These are phyloP conservation scores for Chaunax sp. DNA, from an alignment of 2,797 vertebrate species.

Conservation along the genomic window DNA sequence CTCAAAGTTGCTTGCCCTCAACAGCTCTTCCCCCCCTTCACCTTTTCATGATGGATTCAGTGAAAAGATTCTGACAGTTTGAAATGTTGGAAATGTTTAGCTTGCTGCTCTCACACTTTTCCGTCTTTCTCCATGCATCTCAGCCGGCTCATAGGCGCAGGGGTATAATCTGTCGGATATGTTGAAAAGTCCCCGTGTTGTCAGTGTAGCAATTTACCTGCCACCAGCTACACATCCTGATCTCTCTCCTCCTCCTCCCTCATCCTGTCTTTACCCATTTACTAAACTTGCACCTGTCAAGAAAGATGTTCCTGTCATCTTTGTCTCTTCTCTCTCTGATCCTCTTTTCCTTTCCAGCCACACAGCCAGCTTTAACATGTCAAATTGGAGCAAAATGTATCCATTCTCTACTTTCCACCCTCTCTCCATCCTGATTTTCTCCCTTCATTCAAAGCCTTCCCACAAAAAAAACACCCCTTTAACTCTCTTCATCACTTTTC, in stretches of 20 bases:
- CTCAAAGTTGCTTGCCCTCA: slow-evolving; percentile 44
- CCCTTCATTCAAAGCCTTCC: slow-evolving; percentile 48
- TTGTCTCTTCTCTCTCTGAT: slow-evolving; percentile 43
- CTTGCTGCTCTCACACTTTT: slow-evolving; percentile 35
- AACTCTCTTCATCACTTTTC: slow-evolving; percentile 29
- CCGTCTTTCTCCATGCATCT: slow-evolving; percentile 35
- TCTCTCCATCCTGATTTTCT: slow-evolving; percentile 57
- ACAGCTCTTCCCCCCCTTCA: slow-evolving; percentile 5
- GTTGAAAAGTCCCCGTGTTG: slow-evolving; percentile 65
- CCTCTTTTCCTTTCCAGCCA: slow-evolving; percentile 55
- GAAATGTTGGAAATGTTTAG: slow-evolving; percentile 52
- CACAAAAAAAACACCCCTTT: slow-evolving; percentile 39
- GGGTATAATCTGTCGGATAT: slow-evolving; percentile 63
- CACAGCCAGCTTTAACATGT: slow-evolving; percentile 50
- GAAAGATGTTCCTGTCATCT: slow-evolving; percentile 65
- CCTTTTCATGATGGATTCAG: slow-evolving; percentile 27
- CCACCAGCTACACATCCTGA: slow-evolving; percentile 58
- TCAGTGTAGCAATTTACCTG: slow-evolving; percentile 72
- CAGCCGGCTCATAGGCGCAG: slow-evolving; percentile 53
- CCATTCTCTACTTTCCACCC: slow-evolving; percentile 53
- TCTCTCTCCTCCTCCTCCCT: slow-evolving; percentile 45
- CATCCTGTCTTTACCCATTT: slow-evolving; percentile 58
- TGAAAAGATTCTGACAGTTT: slow-evolving; percentile 29
- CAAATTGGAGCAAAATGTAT: slow-evolving; percentile 47
- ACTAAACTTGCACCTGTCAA: slow-evolving; percentile 73